These are phyloP conservation scores for Echinarachnius parma DNA, from an alignment of 53 echinoderm and acorn worm genomes.

Conservation along the genomic window DNA sequence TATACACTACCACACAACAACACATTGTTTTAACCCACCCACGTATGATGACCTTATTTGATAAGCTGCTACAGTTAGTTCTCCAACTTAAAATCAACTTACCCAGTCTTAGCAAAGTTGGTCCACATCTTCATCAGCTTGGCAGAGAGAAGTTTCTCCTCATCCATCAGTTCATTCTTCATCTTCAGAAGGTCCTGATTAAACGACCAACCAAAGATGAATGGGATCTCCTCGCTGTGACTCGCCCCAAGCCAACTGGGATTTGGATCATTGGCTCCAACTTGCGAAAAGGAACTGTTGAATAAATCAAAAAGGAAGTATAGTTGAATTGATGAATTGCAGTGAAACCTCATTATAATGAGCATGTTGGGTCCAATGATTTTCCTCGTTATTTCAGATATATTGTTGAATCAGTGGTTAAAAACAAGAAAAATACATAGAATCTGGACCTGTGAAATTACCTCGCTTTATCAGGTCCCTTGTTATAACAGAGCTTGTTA, in stretches of 20 bases:
- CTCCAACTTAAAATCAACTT: not conserved
- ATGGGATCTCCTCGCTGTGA: constrained; percentile 55
- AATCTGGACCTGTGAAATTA: too few relatives aligned
- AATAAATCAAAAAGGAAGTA: too few relatives aligned
- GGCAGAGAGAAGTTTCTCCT: constrained; percentile 53
- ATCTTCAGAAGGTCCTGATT: not conserved
- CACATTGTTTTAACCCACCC: too few relatives aligned
- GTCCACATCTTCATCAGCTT: constrained; percentile 67
- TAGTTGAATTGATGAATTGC: not conserved
- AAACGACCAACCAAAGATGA: constrained; percentile 43
- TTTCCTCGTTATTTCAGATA: too few relatives aligned
- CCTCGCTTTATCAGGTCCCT: too few relatives aligned
- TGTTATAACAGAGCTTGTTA: too few relatives aligned
- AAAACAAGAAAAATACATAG: too few relatives aligned
- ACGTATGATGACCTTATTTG: too few relatives aligned
- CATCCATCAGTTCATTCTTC: constrained; percentile 21
- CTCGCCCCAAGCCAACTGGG: constrained; percentile 51
- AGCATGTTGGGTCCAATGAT: too few relatives aligned
- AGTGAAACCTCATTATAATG: too few relatives aligned
- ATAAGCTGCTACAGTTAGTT: not conserved
- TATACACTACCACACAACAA: too few relatives aligned
- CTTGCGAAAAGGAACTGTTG: constrained; percentile 12
- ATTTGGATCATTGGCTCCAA: not conserved
- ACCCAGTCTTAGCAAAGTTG: constrained; percentile 74
- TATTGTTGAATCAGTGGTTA: too few relatives aligned